Evolutionary conservation across 2,888 invertebrate species (phyloP).

Genomic region (Acronicta psi): DNA sequence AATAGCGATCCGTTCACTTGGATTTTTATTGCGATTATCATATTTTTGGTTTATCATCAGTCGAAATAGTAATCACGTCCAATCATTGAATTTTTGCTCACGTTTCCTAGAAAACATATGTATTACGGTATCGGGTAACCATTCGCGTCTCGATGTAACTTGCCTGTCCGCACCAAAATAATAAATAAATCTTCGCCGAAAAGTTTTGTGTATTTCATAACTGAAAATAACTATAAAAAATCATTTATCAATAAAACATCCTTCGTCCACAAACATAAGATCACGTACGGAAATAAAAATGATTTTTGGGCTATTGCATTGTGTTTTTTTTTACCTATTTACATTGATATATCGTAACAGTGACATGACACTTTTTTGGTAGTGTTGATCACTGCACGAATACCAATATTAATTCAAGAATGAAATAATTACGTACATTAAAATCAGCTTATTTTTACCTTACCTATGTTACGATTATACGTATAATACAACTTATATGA

Average conservation of each 20-base stretch:
- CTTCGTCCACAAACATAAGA: conserved; percentile 69
- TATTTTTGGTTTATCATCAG: conserved; percentile 69
- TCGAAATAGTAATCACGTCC: conserved; percentile 71
- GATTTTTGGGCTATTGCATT: conserved; percentile 89
- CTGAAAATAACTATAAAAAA: conserved; percentile 65
- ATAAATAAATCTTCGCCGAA: conserved; percentile 75
- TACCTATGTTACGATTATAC: conserved; percentile 86
- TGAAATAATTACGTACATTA: conserved; percentile 87
- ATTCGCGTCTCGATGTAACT: conserved; percentile 76
- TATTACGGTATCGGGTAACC: conserved; percentile 76
- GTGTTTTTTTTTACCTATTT: conserved; percentile 76
- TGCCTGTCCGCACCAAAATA: conserved; percentile 79
- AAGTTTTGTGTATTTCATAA: conserved; percentile 84
- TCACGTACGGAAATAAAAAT: conserved; percentile 75
- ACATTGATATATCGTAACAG: conserved; percentile 72
- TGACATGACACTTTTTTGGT: conserved; percentile 35
- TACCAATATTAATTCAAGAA: conserved; percentile 86
- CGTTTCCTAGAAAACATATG: conserved; percentile 85
- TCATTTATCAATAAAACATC: conserved; percentile 63
- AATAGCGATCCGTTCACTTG: conserved; percentile 88
- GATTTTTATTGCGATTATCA: conserved; percentile 72
- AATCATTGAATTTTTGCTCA: conserved; percentile 69
- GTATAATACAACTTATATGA: conserved; percentile 71
- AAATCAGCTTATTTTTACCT: conserved; percentile 87
- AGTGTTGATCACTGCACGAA: conserved; percentile 52